These are phyloP conservation scores for Metalampra italica DNA, from an alignment of 2,888 invertebrate species.

Conservation along the genomic window DNA sequence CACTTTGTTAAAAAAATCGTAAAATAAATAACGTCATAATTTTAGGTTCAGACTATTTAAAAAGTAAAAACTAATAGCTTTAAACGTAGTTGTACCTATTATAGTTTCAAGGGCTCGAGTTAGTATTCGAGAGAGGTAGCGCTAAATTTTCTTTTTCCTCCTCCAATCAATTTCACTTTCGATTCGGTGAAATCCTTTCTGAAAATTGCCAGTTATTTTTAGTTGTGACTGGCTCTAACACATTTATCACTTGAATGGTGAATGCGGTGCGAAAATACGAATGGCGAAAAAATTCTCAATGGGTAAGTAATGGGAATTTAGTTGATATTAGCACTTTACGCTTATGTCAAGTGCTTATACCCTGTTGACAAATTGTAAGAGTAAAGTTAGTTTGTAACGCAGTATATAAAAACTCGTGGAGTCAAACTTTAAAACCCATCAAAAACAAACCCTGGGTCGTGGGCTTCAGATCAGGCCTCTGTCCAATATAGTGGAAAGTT, in stretches of 20 bases:
- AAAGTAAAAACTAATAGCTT: too few species aligned
- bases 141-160: slow-evolving; percentile 2
- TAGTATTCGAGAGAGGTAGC: slow-evolving; percentile 3
- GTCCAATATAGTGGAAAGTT: too few species aligned
- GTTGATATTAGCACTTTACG: slow-evolving; percentile 2
- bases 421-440: too few species aligned
- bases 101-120: too few species aligned
- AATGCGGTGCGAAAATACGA: slow-evolving; percentile 6
- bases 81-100: too few species aligned
- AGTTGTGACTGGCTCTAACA: slow-evolving; percentile 5
- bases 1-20: too few species aligned
- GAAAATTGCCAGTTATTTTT: slow-evolving; percentile 8
- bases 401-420: too few species aligned
- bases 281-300: slow-evolving; percentile 7
- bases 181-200: slow-evolving; percentile 7
- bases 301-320: slow-evolving; percentile 8
- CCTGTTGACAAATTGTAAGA: too few species aligned
- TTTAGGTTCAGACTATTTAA: too few species aligned
- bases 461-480: too few species aligned
- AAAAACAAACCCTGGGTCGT: too few species aligned
- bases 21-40: too few species aligned
- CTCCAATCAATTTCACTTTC: slow-evolving; percentile 9
- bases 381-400: neutral
- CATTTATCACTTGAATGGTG: slow-evolving; percentile 14
- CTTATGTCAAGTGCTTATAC: neutral